Conservation (phyloP, 2,797 vertebrate genomes). For the Sus cebifrons region DNA sequence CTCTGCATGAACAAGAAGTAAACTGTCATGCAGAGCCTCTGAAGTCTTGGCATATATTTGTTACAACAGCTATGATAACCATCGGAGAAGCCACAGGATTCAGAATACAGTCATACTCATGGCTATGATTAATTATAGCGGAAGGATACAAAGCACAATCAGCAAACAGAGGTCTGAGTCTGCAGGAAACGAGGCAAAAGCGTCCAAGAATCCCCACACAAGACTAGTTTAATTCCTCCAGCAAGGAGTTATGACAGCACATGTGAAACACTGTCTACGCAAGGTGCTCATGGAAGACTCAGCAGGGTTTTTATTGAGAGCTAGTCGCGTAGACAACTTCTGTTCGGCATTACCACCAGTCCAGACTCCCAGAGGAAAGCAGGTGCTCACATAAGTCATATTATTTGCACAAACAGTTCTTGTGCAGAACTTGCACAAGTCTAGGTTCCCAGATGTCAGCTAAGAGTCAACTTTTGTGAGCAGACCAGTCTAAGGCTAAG, state of each 20-base stretch:
- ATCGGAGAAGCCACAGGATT: not conserved
- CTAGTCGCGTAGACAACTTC: not conserved
- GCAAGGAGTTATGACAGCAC: not conserved
- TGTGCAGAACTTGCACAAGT: not conserved
- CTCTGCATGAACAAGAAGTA: not conserved
- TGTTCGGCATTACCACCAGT: not conserved
- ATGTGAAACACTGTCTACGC: not conserved
- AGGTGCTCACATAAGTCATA: not conserved
- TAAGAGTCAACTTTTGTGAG: not conserved
- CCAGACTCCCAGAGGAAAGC: not conserved
- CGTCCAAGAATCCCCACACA: not conserved
- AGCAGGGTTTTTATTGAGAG: not conserved
- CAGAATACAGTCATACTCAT: not conserved
- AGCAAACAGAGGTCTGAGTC: not conserved
- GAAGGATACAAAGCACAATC: conserved; percentile 16
- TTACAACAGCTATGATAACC: not conserved
- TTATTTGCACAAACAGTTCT: not conserved
- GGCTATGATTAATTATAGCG: not conserved
- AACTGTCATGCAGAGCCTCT: not conserved
- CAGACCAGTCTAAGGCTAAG: not conserved
- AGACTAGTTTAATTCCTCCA: not conserved
- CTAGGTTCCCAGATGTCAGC: not conserved
- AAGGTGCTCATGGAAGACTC: not conserved
- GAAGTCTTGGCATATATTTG: not conserved
- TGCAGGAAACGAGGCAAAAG: not conserved